These are phyloP conservation scores for Nematolebias whitei DNA, from an alignment of 2,113 vertebrate genomes.

Conservation along the genomic window DNA sequence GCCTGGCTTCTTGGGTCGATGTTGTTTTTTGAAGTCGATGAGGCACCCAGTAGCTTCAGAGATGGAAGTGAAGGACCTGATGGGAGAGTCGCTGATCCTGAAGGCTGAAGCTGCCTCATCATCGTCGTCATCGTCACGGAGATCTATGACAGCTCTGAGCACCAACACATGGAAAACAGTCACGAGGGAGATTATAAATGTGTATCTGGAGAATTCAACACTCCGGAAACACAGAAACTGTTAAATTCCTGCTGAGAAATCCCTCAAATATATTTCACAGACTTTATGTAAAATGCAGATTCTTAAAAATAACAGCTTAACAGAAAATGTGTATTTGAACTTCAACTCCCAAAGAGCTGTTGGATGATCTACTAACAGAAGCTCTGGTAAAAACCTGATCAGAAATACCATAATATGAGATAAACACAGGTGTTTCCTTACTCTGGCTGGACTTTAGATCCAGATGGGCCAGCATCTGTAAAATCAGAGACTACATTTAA, in stretches of 20 bases:
- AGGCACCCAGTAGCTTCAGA: slow-evolving; percentile 81
- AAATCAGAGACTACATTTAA: slow-evolving; percentile 14
- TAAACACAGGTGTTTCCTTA: slow-evolving; percentile 19
- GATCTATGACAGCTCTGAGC: slow-evolving; percentile 62
- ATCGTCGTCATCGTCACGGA: slow-evolving; percentile 42
- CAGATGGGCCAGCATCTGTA: slow-evolving; percentile 50
- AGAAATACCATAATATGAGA: no score
- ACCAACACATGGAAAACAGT: not conserved
- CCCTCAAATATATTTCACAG: no score
- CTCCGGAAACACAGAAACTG: no score
- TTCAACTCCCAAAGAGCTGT: no score
- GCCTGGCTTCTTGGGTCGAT: slow-evolving; percentile 48
- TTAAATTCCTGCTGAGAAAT: no score
- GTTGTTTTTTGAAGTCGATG: slow-evolving; percentile 79
- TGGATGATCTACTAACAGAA: no score
- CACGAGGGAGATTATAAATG: no score
- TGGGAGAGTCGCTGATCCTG: slow-evolving; percentile 76
- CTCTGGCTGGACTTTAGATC: slow-evolving; percentile 38
- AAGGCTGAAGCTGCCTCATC: slow-evolving; percentile 18
- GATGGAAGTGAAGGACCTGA: slow-evolving; percentile 80
- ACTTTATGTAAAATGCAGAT: no score
- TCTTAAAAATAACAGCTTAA: no score
- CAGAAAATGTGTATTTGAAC: no score
- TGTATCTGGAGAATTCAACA: no score
- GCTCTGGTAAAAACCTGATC: no score